Evolutionary conservation across 2,113 vertebrate species (phyloP).

Genomic region (Eclectus roratus): DNA sequence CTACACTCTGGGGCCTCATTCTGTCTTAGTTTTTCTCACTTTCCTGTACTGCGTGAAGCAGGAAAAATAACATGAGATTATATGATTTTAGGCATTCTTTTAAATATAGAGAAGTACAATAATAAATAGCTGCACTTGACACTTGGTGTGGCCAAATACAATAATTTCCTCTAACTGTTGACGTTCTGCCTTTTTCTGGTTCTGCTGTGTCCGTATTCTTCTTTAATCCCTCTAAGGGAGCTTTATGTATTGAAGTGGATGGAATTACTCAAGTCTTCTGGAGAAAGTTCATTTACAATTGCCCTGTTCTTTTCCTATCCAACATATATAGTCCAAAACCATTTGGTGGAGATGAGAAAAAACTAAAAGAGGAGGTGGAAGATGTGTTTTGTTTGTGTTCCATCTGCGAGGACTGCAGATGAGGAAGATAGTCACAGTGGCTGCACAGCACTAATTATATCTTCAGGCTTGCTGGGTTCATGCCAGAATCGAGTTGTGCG

Average conservation of each 20-base stretch:
- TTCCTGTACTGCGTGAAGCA: background rate
- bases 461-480: constrained; percentile 32
- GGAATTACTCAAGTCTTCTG: background rate
- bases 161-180: background rate
- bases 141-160: background rate
- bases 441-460: constrained; percentile 60
- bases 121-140: background rate
- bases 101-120: background rate
- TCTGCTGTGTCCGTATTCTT: background rate
- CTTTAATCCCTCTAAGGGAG: background rate
- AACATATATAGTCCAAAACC: background rate
- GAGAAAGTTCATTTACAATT: background rate
- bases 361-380: background rate
- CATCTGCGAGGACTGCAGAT: constrained; percentile 36
- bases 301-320: background rate
- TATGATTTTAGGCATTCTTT: background rate
- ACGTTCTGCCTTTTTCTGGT: background rate
- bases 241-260: background rate
- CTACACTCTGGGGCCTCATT: background rate
- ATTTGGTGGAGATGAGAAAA: background rate
- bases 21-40: background rate
- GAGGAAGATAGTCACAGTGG: constrained; percentile 37
- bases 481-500: constrained; percentile 20
- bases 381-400: constrained; percentile 42
- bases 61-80: background rate